Evolutionary conservation across 2,113 vertebrate genomes (phyloP).

Genomic region (Upupa epops): DNA sequence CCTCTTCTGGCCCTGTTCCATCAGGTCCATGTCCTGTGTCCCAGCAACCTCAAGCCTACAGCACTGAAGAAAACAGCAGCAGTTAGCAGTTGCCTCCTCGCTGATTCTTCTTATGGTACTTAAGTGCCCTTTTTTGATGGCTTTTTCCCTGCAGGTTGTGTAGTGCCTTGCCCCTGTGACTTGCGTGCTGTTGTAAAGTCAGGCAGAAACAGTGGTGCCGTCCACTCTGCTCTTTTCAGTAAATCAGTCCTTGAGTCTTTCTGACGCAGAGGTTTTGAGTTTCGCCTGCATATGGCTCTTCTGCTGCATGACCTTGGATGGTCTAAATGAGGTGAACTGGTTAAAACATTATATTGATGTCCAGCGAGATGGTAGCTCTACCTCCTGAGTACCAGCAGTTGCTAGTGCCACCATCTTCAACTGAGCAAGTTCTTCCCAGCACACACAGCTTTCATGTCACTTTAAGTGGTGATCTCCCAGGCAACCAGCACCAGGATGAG

Average conservation of each 20-base stretch:
- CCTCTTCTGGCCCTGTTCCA: too few species aligned
- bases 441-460: not conserved
- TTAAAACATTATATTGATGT: not conserved
- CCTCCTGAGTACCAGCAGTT: not conserved
- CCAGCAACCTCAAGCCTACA: not conserved
- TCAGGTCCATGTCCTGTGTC: not conserved
- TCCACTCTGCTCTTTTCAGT: not conserved
- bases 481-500: too few species aligned
- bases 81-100: not conserved
- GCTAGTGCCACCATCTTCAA: not conserved
- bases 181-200: not conserved
- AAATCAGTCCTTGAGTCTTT: not conserved
- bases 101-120: not conserved
- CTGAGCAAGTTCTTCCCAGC: not conserved
- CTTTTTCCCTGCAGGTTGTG: not conserved
- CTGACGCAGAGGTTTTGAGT: not conserved
- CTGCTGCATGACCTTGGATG: not conserved
- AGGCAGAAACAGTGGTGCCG: not conserved
- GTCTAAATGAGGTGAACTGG: not conserved
- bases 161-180: not conserved
- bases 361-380: not conserved
- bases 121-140: not conserved
- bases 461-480: not conserved
- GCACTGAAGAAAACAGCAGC: not conserved
- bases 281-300: not conserved